Conservation (phyloP, 2,888 invertebrate genomes). For the Dynastes maya region DNA sequence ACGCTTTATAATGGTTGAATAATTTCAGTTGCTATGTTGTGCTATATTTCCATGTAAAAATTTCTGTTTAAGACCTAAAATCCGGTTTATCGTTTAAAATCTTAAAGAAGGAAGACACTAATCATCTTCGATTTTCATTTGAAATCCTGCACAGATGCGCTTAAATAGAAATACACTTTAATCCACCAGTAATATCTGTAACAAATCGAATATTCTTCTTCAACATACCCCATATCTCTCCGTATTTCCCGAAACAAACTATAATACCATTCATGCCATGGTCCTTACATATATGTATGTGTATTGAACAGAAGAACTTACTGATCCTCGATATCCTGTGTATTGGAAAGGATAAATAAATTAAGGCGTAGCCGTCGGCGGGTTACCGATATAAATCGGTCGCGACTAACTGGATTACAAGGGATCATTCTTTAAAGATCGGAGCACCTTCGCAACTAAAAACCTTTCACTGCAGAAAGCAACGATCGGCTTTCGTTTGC, state of each 20-base stretch:
- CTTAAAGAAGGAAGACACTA: constrained; percentile 29
- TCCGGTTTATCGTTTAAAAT: background rate
- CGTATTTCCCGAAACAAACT: background rate
- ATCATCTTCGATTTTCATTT: constrained; percentile 17
- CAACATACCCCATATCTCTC: background rate
- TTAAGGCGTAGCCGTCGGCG: constrained; percentile 58
- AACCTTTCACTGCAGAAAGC: constrained; percentile 27
- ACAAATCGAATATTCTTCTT: constrained; percentile 33
- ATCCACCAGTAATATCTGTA: constrained; percentile 26
- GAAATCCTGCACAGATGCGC: constrained; percentile 11
- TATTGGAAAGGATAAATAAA: constrained; percentile 60
- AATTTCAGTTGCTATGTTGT: too few species aligned
- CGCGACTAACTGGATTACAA: constrained; percentile 60
- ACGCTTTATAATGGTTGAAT: too few species aligned
- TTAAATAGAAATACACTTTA: background rate
- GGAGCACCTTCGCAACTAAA: constrained; percentile 30
- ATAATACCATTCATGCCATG: background rate
- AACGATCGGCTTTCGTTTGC: background rate
- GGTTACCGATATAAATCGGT: constrained; percentile 57
- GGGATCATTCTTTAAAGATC: constrained; percentile 55
- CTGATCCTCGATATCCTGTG: constrained; percentile 61
- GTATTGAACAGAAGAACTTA: background rate
- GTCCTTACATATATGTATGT: background rate
- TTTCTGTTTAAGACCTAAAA: too few species aligned
- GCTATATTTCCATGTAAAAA: too few species aligned